Conservation (phyloP, 2,113 vertebrate species). For the Apus apus region DNA sequence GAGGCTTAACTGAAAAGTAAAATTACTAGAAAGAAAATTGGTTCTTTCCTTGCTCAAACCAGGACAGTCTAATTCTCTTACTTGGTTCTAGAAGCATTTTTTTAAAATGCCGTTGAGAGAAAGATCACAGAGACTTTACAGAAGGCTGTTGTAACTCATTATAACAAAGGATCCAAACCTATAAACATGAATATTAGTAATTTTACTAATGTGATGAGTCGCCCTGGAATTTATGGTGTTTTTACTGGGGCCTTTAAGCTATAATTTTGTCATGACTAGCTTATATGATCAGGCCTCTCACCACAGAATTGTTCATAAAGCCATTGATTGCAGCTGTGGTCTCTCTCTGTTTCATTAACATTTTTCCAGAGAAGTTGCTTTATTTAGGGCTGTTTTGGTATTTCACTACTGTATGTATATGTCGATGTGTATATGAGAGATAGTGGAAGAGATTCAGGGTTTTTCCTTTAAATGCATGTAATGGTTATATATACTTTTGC, state of each 20-base stretch:
- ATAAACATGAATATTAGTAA: background rate
- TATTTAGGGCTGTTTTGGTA: background rate
- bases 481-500: background rate
- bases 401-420: background rate
- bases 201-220: background rate
- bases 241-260: background rate
- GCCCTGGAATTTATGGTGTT: background rate
- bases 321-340: background rate
- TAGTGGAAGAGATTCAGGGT: background rate
- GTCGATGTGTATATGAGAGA: background rate
- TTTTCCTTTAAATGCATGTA: background rate
- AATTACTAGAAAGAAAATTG: too few relatives aligned
- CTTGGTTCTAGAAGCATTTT: background rate
- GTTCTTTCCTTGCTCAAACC: too few relatives aligned
- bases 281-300: background rate
- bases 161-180: background rate
- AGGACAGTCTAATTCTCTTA: background rate
- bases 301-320: background rate
- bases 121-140: background rate
- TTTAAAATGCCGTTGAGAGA: background rate
- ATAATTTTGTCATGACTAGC: background rate
- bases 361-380: background rate
- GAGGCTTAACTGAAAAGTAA: too few relatives aligned
- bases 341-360: background rate
- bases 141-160: background rate